A percentile compares a stretch with the other conserved stretches of the same genome.
Evolutionary conservation across 1,140 invertebrate species (phyloP).

Genomic region (Drosophila nigromelanica): DNA sequence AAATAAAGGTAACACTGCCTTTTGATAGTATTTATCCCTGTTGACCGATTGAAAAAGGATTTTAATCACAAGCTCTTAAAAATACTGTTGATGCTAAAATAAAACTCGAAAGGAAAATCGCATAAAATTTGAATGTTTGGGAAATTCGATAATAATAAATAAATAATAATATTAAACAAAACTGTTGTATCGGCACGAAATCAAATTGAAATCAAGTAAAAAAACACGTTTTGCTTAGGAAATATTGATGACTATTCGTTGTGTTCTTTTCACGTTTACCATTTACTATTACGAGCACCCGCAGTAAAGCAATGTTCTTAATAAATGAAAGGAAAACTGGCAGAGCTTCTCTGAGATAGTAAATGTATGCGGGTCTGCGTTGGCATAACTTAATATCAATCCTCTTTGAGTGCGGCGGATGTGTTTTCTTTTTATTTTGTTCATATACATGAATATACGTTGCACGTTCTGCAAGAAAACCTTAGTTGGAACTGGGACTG

Average conservation of each 20-base stretch:
- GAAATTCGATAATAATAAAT: not conserved
- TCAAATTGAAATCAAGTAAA: slow-evolving; percentile 10
- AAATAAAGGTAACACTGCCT: no score
- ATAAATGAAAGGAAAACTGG: slow-evolving; percentile 36
- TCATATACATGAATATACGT: not conserved
- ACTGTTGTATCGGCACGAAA: slow-evolving; percentile 20
- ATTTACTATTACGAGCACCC: slow-evolving; percentile 10
- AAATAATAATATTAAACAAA: not conserved
- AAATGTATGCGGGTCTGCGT: slow-evolving; percentile 24
- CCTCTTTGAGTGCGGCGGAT: slow-evolving; percentile 5
- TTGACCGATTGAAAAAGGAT: no score
- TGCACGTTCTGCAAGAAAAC: slow-evolving; percentile 20
- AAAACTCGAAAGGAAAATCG: not conserved
- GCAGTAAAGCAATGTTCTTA: slow-evolving; percentile 13
- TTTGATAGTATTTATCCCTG: no score
- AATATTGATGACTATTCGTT: slow-evolving; percentile 42
- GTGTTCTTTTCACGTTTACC: no score
- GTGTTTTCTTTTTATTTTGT: not conserved
- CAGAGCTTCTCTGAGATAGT: slow-evolving; percentile 7
- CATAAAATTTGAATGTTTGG: not conserved
- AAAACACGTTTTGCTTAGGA: not conserved
- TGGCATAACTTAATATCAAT: not conserved
- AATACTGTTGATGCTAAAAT: not conserved
- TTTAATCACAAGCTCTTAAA: no score
- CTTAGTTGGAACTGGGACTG: not conserved